A percentile compares a stretch with the other conserved stretches of the same genome.
Conservation (phyloP, 2,113 vertebrate genomes). For the Eolophus roseicapilla region DNA sequence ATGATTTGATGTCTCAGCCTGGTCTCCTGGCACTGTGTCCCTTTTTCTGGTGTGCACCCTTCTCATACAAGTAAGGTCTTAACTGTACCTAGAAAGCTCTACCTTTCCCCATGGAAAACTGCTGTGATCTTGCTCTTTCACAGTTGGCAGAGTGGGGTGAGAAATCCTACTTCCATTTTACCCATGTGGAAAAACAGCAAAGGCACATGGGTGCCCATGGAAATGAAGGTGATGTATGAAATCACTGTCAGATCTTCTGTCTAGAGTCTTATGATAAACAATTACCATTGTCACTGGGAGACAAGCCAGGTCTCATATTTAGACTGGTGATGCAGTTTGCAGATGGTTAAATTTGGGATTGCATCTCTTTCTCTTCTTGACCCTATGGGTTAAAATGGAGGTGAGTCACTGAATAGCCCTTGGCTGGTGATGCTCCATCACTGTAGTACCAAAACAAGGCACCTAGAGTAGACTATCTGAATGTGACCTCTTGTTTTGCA, state of each 20-base stretch:
- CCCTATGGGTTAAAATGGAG: not conserved
- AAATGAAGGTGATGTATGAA: not conserved
- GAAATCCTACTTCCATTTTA: not conserved
- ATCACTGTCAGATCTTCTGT: not conserved
- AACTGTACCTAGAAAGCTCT: not conserved
- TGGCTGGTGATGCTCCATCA: not conserved
- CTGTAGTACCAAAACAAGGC: not conserved
- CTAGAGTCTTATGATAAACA: not conserved
- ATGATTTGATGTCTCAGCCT: not conserved
- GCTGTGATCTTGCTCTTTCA: not conserved
- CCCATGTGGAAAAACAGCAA: not conserved
- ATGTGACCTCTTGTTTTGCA: not conserved
- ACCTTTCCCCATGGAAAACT: not conserved
- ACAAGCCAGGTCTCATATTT: not conserved
- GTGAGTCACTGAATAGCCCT: not conserved
- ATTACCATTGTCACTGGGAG: not conserved
- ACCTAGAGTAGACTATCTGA: not conserved
- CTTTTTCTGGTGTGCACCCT: not conserved
- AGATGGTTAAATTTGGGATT: not conserved
- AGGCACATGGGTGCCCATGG: not conserved
- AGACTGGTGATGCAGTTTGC: not conserved
- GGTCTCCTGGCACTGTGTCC: not conserved
- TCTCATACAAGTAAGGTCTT: not conserved
- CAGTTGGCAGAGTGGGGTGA: not conserved
- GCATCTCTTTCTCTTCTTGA: not conserved